A percentile compares a stretch with the other conserved stretches of the same genome.
phyloP scores from a whole-genome alignment of 2,888 invertebrate genomes.

The Nomada ruficornis region DNA sequence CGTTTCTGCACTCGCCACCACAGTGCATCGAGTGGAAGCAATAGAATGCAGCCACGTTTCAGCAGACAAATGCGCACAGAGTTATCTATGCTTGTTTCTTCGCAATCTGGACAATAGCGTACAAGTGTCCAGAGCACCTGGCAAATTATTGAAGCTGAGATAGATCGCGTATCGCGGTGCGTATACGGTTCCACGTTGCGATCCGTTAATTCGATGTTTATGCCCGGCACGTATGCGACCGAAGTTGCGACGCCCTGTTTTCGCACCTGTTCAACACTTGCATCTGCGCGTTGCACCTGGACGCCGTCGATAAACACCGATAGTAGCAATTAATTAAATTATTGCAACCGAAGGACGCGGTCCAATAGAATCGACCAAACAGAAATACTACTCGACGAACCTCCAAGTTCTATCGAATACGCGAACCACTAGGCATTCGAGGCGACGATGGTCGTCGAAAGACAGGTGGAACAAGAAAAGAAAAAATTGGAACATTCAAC shows the following conservation, averaged over 20 bases:
- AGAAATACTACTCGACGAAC: too few relatives aligned
- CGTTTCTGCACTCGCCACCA: constrained; percentile 25
- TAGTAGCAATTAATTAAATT: constrained; percentile 16
- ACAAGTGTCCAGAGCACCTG: background rate
- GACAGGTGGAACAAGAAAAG: background rate
- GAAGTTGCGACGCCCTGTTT: constrained; percentile 9
- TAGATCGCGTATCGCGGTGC: background rate
- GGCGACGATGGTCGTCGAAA: background rate
- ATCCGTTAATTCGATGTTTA: constrained; percentile 18
- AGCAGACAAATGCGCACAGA: background rate
- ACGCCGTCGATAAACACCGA: constrained; percentile 24
- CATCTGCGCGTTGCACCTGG: constrained; percentile 55
- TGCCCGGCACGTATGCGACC: background rate
- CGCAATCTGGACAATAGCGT: background rate
- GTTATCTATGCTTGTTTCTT: background rate
- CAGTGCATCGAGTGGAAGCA: constrained; percentile 19
- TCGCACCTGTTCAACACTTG: constrained; percentile 50
- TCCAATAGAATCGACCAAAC: too few relatives aligned
- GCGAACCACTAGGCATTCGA: background rate
- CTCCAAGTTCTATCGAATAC: background rate
- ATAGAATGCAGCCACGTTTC: constrained; percentile 47
- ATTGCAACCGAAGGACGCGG: background rate
- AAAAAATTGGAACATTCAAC: constrained; percentile 54
- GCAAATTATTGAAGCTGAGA: background rate
- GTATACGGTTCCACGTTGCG: background rate